Conservation (phyloP, 1,140 invertebrate genomes). For the Hyposmocoma kahamanoa region DNA sequence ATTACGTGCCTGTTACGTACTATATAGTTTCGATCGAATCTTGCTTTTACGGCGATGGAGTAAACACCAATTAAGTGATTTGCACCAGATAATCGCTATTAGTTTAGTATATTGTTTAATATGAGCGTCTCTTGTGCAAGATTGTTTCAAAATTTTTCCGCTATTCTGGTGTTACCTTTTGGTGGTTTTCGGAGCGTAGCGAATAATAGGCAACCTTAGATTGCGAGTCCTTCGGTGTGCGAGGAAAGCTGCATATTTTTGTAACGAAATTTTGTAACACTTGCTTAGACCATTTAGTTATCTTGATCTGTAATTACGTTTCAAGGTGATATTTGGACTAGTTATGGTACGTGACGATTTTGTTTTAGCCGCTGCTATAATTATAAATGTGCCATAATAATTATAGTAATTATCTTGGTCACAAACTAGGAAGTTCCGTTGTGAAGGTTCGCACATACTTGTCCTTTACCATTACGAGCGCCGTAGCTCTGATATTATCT, state of each 20-base stretch:
- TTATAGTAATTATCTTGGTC: no score
- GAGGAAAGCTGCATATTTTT: conserved; percentile 65
- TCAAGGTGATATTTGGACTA: conserved; percentile 25
- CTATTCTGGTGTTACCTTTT: conserved; percentile 59
- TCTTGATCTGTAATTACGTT: conserved; percentile 30
- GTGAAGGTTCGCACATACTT: no score
- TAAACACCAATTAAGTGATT: conserved; percentile 67
- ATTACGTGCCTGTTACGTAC: conserved; percentile 5
- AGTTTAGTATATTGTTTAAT: conserved; percentile 68
- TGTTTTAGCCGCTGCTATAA: no score
- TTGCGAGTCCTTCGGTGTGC: conserved; percentile 65
- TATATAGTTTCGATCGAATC: conserved; percentile 16
- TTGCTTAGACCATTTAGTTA: conserved; percentile 25
- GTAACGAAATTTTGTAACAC: conserved; percentile 47
- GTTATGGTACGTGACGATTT: not conserved
- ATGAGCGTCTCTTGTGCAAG: conserved; percentile 60
- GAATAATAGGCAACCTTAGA: conserved; percentile 69
- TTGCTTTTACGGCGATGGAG: conserved; percentile 24
- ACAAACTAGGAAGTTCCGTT: no score
- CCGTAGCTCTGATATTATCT: no score
- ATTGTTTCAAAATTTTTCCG: conserved; percentile 69
- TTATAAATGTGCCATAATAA: no score
- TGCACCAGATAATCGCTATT: conserved; percentile 52
- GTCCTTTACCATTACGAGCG: no score
- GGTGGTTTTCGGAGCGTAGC: conserved; percentile 71